These are phyloP conservation scores for Oncorhynchus gorbuscha DNA, from an alignment of 2,113 vertebrate species.

Conservation along the genomic window DNA sequence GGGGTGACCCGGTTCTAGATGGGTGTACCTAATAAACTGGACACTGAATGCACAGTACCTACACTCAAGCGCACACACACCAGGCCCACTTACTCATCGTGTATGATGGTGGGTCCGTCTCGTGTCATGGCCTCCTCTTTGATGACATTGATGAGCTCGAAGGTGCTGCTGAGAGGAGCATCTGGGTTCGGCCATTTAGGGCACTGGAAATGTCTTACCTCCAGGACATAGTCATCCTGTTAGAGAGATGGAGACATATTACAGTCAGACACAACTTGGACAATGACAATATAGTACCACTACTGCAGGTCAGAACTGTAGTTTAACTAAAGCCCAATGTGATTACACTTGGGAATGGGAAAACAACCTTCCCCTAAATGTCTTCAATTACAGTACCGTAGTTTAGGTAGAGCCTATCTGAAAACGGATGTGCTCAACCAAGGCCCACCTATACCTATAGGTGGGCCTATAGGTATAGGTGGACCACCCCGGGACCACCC, in stretches of 20 bases:
- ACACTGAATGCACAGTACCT: not conserved
- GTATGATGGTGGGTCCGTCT: constrained; percentile 97
- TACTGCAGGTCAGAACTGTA: too few species aligned
- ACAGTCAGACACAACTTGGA: not conserved
- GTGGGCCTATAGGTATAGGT: too few species aligned
- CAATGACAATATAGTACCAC: not conserved
- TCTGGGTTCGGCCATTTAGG: constrained; percentile 98
- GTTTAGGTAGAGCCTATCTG: too few species aligned
- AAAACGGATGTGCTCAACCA: too few species aligned
- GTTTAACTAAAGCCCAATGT: too few species aligned
- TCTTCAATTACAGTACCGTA: too few species aligned
- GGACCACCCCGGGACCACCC: too few species aligned
- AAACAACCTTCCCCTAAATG: too few species aligned
- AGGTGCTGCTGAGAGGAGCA: constrained; percentile 93
- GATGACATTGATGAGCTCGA: constrained; percentile 98
- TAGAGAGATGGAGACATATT: constrained; percentile 24
- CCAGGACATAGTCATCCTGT: constrained; percentile 97
- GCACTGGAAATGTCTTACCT: constrained; percentile 98
- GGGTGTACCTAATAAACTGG: too few species aligned
- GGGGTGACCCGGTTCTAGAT: too few species aligned
- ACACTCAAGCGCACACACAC: not conserved
- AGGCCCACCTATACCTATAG: too few species aligned
- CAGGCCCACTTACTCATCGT: constrained; percentile 88
- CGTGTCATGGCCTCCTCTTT: constrained; percentile 97
- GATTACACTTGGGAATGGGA: too few species aligned